These are phyloP conservation scores for Trichogramma evanescens DNA, from an alignment of 2,888 invertebrate genomes.

Conservation along the genomic window DNA sequence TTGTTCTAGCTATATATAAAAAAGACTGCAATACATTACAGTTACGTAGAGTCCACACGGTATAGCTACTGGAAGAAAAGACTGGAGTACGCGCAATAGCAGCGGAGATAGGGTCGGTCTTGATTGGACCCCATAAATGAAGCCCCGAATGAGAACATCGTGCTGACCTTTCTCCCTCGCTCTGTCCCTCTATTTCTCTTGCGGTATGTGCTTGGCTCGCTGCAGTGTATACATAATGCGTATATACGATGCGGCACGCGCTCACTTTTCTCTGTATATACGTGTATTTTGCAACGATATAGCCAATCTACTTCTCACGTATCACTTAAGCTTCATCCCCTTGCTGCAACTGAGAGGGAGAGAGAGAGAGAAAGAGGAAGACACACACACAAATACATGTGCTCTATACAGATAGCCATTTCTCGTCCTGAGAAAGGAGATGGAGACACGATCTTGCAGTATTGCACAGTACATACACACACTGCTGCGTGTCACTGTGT, in stretches of 20 bases:
- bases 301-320: conserved; percentile 20
- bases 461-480: no score
- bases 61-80: conserved; percentile 1
- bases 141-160: conserved; percentile 15
- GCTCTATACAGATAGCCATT: no score
- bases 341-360: not conserved
- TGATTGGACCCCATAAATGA: conserved; percentile 23
- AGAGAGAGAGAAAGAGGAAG: not conserved
- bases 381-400: not conserved
- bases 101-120: not conserved
- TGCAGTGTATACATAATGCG: no score
- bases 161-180: conserved; percentile 21
- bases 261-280: no score
- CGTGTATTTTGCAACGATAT: not conserved
- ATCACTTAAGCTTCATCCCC: conserved; percentile 17
- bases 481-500: no score
- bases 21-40: no score
- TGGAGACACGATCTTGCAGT: no score
- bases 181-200: not conserved
- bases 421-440: no score
- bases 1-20: no score
- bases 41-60: no score
- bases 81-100: not conserved
- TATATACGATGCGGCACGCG: not conserved
- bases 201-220: not conserved